Evolutionary conservation across 1,140 invertebrate genomes (phyloP), one percentile per base, ranked within the genome.

Genomic region (Mylabris phalerata): DNA sequence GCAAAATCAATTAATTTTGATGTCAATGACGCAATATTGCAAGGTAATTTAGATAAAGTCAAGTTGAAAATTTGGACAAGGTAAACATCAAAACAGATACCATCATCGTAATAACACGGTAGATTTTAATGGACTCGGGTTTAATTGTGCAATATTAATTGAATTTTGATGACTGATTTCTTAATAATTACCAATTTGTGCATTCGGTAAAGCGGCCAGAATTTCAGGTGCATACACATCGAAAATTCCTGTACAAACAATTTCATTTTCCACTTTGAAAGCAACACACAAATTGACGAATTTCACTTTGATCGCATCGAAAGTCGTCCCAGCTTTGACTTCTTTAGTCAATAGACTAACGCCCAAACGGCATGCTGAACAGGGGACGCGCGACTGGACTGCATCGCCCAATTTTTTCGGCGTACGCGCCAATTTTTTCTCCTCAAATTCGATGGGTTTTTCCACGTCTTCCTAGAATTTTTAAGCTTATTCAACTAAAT

Each of bases 211-310:
- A 6, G 61, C 68, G 11, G 69, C 62, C 13, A 71, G 32, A 4
- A 73, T 59, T 45, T 71, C 68, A 4, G 69, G 71, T 27, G 61
- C 67, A 50, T 65, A 73, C 1, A 64, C 64, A 45, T 73, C 68
- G 46, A 71, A 70, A 39, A 73, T 61, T 45, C 71, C 70, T 10
- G 49, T 44, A 45, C 71, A 73, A 4, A 73, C 70, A 9, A 49
- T 44, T 45, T 67, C 61, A 45, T 45, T 68, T 55, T 66, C 66
- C 32, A 73, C 68, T 60, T 70, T 65, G 41, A 73, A 67, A 25
- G 58, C 55, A 24, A 68, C 67, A 50, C 71, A 73, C 19, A 72
- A 47, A 10, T 63, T 38, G 1, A 71, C 63, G 45, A 73, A 69
- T 55, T 72, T 63, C 9, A 7, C 42, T 57, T 62, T 67, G 9